A percentile compares a stretch with the other conserved stretches of the same genome.
These are phyloP conservation scores for Mythimna ferrago DNA, from an alignment of 2,888 invertebrate genomes.

Conservation along the genomic window DNA sequence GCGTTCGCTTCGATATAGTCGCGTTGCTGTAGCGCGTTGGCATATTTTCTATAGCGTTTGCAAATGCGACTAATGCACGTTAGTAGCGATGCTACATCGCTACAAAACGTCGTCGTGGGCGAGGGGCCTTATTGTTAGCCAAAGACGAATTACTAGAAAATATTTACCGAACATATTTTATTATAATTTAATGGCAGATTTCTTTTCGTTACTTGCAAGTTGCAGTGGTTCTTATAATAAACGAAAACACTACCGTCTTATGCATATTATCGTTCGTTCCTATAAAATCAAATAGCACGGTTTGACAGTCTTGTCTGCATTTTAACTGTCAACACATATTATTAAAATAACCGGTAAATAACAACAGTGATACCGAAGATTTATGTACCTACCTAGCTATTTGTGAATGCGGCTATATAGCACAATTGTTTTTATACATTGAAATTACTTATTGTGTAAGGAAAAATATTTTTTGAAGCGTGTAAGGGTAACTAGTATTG, in stretches of 20 bases:
- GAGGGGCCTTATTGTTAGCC: slow-evolving; percentile 5
- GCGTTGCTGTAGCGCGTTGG: too few species aligned
- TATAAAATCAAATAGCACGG: neutral
- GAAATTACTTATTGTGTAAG: slow-evolving; percentile 7
- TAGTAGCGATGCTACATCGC: too few species aligned
- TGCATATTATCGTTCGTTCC: neutral
- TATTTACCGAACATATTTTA: slow-evolving; percentile 9
- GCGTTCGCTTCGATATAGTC: too few species aligned
- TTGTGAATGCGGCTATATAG: slow-evolving; percentile 23
- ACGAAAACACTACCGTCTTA: neutral
- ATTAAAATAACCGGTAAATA: neutral
- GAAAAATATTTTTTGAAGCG: slow-evolving; percentile 6
- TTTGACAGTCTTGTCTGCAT: neutral
- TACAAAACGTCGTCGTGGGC: too few species aligned
- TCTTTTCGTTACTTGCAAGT: slow-evolving; percentile 2
- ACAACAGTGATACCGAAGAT: slow-evolving; percentile 16
- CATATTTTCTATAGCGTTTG: too few species aligned
- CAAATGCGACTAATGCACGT: too few species aligned
- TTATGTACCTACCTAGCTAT: neutral
- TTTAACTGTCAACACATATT: slow-evolving; percentile 1
- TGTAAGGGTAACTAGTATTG: slow-evolving; percentile 8
- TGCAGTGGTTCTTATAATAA: neutral
- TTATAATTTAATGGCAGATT: neutral
- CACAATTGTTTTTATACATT: slow-evolving; percentile 23
- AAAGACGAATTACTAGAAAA: slow-evolving; percentile 12